Evolutionary conservation across 1,140 invertebrate species (phyloP), one percentile per base, ranked within the genome.

Genomic region (Metaphire vulgaris): DNA sequence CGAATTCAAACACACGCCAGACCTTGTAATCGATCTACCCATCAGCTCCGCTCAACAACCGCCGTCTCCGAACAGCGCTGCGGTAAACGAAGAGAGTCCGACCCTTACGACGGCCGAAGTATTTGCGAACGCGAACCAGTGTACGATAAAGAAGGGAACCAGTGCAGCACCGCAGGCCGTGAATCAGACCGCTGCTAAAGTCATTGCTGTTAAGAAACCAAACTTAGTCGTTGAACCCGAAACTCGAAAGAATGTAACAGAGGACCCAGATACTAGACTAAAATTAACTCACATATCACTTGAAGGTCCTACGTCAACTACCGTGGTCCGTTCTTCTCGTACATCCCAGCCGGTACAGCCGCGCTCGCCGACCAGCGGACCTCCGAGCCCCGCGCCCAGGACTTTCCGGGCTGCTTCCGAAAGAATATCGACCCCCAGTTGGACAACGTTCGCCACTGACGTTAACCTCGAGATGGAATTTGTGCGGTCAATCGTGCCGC

Each of bases 21-120:
- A 96, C 85, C 86, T 96, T n/a, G 93, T 96, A 33, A 92, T 94
- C 89, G 93, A 94, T 85, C 86, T 95, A 70, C 93, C 93, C 14
- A n/a, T n/a, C n/a, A 80, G 90, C 1, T 83, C 86, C 1, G 85
- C 81, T 16, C 81, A 81, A 75, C 79, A 78, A 29, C 67, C 78
- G 26, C 78, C 80, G 68, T 82, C 81, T 65, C 76, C 77, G 1
- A 69, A 34, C 69, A 56, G 79, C 74, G 56, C 80, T 79, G 31
- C 80, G 77, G 65, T 78, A 79, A 81, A 78, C 67, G 79, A 75
- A 56, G 82, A 85, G 74, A 84, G 82, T 74, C 81, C 82, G 34
- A 81, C 80, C n/a, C 77, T 81, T 68, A 83, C 78, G 79, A 82
- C 80, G 72, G 83, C 82, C 33, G 84, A 85, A 41, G 83, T 83